These are phyloP conservation scores for Anguilla japonica DNA, from an alignment of 2,113 vertebrate genomes.

Conservation along the genomic window DNA sequence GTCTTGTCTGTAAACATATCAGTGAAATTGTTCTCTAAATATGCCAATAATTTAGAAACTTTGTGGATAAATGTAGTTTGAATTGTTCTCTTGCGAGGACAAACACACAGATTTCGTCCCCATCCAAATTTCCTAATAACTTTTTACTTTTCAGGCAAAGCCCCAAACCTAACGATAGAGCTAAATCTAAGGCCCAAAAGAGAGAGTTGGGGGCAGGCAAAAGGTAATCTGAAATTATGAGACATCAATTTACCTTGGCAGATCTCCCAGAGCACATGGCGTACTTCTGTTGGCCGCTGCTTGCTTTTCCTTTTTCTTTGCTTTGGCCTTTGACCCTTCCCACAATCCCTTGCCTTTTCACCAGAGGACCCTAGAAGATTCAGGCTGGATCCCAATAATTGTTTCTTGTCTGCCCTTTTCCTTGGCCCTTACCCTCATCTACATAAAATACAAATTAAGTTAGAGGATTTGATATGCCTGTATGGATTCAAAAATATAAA, in stretches of 20 bases:
- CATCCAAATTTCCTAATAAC: background rate
- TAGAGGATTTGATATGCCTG: too few relatives aligned
- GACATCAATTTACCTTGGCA: background rate
- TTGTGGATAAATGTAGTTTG: background rate
- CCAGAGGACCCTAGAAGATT: too few relatives aligned
- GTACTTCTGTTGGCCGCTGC: background rate
- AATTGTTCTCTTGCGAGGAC: background rate
- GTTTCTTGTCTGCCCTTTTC: too few relatives aligned
- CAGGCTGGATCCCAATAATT: too few relatives aligned
- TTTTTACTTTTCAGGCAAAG: background rate
- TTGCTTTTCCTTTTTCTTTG: background rate
- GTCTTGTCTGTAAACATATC: too few relatives aligned
- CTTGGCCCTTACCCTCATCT: too few relatives aligned
- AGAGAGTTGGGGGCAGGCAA: background rate
- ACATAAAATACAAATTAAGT: too few relatives aligned
- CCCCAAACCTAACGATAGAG: background rate
- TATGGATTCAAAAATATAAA: too few relatives aligned
- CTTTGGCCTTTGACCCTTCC: background rate
- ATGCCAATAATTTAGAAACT: too few relatives aligned
- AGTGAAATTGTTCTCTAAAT: too few relatives aligned
- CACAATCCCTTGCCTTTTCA: background rate
- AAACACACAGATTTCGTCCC: background rate
- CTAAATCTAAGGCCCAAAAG: background rate
- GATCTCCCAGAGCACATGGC: background rate
- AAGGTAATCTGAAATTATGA: background rate